Evolutionary conservation across 2,113 vertebrate species (phyloP), one percentile per base, ranked within the genome.

Genomic region (Oxyura jamaicensis): DNA sequence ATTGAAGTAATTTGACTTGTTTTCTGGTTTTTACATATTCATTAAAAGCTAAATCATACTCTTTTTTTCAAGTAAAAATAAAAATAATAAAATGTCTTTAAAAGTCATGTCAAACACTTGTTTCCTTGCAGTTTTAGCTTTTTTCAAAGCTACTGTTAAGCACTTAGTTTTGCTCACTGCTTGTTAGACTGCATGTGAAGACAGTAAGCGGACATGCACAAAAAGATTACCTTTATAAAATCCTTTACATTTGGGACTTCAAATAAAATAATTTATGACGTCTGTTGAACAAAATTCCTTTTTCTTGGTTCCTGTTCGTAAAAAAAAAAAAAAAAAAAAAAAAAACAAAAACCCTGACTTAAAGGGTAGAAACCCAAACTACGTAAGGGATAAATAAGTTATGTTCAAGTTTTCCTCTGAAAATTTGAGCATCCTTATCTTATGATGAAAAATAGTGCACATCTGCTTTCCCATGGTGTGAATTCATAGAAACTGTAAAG

Each of bases 241-340:
- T 52, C 63, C 35, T 91, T 41, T 81, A 82, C 15, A 1, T 23
- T 72, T 69, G 65, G 90, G 88, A 41, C 83, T 74, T 48, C 5
- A 90, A 96, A 96, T 96, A 96, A 96, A 96, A 28, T 10, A 19
- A 93, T 86, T 83, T 86, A 39, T 90, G 15, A 82, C 2, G 58
- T 86, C 83, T 91, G 79, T 25, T 83, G 94, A 94, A 83, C 72
- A 83, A 8, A 83, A 83, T 86, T 67, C 7, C 95, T 95, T 95
- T 22, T 66, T 90, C 36, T 82, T 79, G 55, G 33, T 95, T 88
- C 59, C 50, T 83, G 36, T 29, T 83, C 88, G 59, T 89, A 26
- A 71, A 50, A 52, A 52, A 25, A 48, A 21, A 10, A 46, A 46
- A 20, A 20, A 46, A 20, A 39, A 39, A 39, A 39, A 39, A 39